Evolutionary conservation across 1,140 invertebrate species (phyloP), one percentile per base, ranked within the genome.

Genomic region (Parapsyche elsis): DNA sequence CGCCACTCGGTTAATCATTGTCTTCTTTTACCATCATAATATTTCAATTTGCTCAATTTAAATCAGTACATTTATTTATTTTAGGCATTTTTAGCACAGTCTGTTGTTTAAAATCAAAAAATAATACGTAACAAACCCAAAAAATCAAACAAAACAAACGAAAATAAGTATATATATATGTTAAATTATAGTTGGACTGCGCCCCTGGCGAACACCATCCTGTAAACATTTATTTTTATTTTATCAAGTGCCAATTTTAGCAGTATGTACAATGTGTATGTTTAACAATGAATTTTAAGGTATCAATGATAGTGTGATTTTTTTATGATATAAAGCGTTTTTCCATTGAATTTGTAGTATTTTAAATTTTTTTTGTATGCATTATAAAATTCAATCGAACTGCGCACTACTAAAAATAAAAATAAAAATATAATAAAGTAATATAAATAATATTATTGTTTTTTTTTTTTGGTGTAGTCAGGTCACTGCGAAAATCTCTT

Each of bases 21-120:
- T 83, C 80, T 83, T 83, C 82, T 78, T n/a, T 83, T 83, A 83
- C 80, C 80, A 83, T 79, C 44, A 75, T 59, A 38, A 76, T 38
- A 73, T 73, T 76, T 81, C 80, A 59, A 71, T 76, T 79, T 78
- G 75, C 57, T 77, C 75, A 77, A 53, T 80, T 74, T 80, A 76
- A 73, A 73, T 82, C 21, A 30, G 14, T 26, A 24, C 21, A 67
- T 77, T 67, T 67, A 67, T 67, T 67, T 67, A 67, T 19, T 24
- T 67, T 16, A 53, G 64, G 64, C 19, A 67, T 12, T 67, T 67
- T 80, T 59, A 74, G 53, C 78, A 79, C 81, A 71, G 75, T 53
- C 49, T 16, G 1, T 53, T 79, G 38, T 75, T 75, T 75, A 71
- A 75, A 75, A 19, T 14, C 21, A 57, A 24, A 23, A 9, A 44